phyloP scores from a whole-genome alignment of 1,140 invertebrate genomes.

The Triops longicaudatus region DNA sequence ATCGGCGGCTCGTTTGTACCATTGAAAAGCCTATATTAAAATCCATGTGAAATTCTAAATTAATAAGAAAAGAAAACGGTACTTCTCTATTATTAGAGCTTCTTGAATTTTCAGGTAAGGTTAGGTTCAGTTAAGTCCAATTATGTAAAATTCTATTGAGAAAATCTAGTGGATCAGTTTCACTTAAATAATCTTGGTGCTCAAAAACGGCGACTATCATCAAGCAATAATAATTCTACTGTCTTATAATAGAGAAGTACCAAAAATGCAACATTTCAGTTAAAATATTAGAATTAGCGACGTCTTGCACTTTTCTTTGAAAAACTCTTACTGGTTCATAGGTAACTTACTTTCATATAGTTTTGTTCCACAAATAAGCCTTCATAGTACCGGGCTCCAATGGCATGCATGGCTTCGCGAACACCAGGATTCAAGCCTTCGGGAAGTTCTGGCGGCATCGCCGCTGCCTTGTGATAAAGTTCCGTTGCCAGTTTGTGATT shows the following conservation, averaged over 20 bases:
- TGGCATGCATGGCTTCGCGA: not conserved
- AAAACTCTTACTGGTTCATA: not conserved
- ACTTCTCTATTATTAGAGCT: no score
- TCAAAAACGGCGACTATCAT: no score
- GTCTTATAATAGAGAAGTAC: no score
- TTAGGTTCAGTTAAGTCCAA: no score
- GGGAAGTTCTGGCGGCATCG: not conserved
- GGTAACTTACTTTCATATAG: not conserved
- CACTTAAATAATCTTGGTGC: no score
- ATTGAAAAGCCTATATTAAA: not conserved
- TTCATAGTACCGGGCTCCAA: not conserved
- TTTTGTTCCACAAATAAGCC: not conserved
- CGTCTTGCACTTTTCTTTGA: not conserved
- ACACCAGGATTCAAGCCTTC: not conserved
- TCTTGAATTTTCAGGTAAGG: no score
- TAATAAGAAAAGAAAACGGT: not conserved
- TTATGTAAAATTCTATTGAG: no score
- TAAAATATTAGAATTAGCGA: not conserved
- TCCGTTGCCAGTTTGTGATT: not conserved
- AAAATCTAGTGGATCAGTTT: no score
- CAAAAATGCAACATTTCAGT: no score
- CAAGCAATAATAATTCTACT: no score
- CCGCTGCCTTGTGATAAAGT: not conserved
- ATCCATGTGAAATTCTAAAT: not conserved
- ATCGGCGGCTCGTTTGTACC: not conserved